A percentile compares a stretch with the other conserved stretches of the same genome.
Evolutionary conservation across 2,888 invertebrate species (phyloP).

Genomic region (Melanotus villosus): DNA sequence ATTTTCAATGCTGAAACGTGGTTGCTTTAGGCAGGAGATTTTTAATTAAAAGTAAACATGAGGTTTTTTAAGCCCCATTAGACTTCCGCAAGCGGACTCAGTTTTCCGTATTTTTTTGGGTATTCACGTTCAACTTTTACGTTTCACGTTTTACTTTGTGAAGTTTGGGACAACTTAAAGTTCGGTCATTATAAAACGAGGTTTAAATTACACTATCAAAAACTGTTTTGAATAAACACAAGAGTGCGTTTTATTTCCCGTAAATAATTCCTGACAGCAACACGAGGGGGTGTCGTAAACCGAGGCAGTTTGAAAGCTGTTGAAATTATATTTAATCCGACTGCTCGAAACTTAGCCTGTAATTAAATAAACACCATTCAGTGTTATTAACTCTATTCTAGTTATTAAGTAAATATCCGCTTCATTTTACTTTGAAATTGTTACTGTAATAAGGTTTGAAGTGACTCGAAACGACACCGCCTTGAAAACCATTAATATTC

Average conservation of each 20-base stretch:
- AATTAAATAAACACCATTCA: constrained; percentile 22
- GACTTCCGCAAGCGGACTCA: not conserved
- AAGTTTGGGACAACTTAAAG: not conserved
- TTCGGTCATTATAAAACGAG: not conserved
- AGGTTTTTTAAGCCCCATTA: constrained; percentile 14
- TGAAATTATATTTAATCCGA: constrained; percentile 15
- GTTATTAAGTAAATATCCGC: constrained; percentile 31
- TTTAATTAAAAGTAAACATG: constrained; percentile 23
- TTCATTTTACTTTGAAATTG: constrained; percentile 38
- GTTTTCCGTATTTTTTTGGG: not conserved
- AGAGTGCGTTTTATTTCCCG: not conserved
- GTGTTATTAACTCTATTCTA: constrained; percentile 22
- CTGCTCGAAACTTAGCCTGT: not conserved
- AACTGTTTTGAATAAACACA: not conserved
- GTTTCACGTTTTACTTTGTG: not conserved
- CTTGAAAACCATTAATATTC: constrained; percentile 42
- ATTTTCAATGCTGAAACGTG: not conserved
- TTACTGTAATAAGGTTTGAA: constrained; percentile 34
- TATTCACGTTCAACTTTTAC: too few relatives aligned
- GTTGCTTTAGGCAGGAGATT: not conserved
- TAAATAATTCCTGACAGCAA: not conserved
- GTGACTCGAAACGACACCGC: constrained; percentile 35
- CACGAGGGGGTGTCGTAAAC: not conserved
- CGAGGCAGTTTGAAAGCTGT: not conserved
- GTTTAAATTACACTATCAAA: not conserved